Base-by-base conservation (phyloP, 1,140 invertebrate species). In the Cydia amplana region DNA sequence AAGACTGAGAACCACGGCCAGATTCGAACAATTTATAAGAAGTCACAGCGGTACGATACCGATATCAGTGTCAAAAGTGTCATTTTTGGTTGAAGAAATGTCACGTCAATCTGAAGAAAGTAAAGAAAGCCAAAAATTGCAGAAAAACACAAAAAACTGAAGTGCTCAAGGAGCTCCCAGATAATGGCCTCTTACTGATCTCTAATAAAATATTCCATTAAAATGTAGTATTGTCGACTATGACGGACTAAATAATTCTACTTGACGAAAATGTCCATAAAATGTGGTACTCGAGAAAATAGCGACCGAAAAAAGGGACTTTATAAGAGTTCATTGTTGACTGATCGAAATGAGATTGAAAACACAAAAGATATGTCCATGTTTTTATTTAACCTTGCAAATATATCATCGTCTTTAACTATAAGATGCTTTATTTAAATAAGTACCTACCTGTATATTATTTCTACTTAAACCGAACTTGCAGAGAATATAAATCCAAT, bases 161-260 rank as follows among this genome's bases (percentile, higher is more conserved):
- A 51, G 14, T 51, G 18, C 49, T 51, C 16, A 6, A 51, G 32
- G 0, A 32, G 32, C 64, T 25, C 28, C 18, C 23, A 67, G 23
- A 25, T 25, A 67, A 67, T 32, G 64, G 64, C 25, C 64, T 32
- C 23, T 67, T 25, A 32, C 25, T 67, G 14, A 67, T 67, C 28
- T n/a, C 64, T 32, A n/a, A 20, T 67, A 67, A 16, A 67, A 67
- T 67, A 32, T 67, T 67, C 64, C 64, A 67, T 67, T 67, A 36
- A 67, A 67, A 28, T 64, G 25, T 32, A 67, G 14, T 67, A 25
- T 16, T 36, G 23, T 32, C 28, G 25, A 23, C 64, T n/a, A 67
- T n/a, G 23, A 32, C 10, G 3, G 16, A 64, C 64, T 67, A 67
- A 67, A 67, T 25, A 67, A 67, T 67, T 67, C 64, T 67, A 32